phyloP scores from a whole-genome alignment of 2,888 invertebrate genomes.

The Papilio gigon region DNA sequence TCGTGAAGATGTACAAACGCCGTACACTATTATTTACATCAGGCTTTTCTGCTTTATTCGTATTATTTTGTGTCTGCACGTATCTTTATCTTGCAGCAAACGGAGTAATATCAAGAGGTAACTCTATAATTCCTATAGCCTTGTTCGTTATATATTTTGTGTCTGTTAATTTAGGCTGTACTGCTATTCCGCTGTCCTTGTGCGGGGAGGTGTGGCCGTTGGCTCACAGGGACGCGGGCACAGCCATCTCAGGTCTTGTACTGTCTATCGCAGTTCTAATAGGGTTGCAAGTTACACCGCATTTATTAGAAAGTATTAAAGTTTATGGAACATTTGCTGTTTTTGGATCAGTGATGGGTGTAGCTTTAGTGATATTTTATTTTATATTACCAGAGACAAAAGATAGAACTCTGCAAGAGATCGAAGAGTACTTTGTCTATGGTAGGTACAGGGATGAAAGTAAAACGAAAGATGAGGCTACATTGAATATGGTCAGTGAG shows the following conservation, averaged over 20 bases:
- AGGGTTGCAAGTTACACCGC: slow-evolving; percentile 57
- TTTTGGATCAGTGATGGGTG: slow-evolving; percentile 53
- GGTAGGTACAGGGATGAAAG: slow-evolving; percentile 51
- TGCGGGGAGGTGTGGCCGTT: slow-evolving; percentile 68
- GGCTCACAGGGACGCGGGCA: slow-evolving; percentile 60
- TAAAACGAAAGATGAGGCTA: slow-evolving; percentile 51
- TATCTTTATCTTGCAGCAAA: slow-evolving; percentile 55
- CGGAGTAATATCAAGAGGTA: slow-evolving; percentile 50
- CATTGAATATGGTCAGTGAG: slow-evolving; percentile 47
- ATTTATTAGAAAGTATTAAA: slow-evolving; percentile 53
- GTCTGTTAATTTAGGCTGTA: slow-evolving; percentile 64
- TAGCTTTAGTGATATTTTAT: slow-evolving; percentile 47
- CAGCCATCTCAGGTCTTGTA: slow-evolving; percentile 52
- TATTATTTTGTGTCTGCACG: slow-evolving; percentile 53
- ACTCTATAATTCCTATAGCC: slow-evolving; percentile 54
- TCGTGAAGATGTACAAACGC: slow-evolving; percentile 60
- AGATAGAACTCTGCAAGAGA: slow-evolving; percentile 54
- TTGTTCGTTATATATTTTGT: slow-evolving; percentile 61
- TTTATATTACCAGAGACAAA: slow-evolving; percentile 55
- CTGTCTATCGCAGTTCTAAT: slow-evolving; percentile 54
- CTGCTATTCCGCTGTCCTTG: slow-evolving; percentile 63
- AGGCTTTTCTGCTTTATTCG: slow-evolving; percentile 54
- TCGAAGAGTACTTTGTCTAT: slow-evolving; percentile 54
- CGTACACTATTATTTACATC: slow-evolving; percentile 59
- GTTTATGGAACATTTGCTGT: slow-evolving; percentile 65